These are phyloP conservation scores for Bubo scandiacus DNA, from an alignment of 2,113 vertebrate genomes.

Conservation along the genomic window DNA sequence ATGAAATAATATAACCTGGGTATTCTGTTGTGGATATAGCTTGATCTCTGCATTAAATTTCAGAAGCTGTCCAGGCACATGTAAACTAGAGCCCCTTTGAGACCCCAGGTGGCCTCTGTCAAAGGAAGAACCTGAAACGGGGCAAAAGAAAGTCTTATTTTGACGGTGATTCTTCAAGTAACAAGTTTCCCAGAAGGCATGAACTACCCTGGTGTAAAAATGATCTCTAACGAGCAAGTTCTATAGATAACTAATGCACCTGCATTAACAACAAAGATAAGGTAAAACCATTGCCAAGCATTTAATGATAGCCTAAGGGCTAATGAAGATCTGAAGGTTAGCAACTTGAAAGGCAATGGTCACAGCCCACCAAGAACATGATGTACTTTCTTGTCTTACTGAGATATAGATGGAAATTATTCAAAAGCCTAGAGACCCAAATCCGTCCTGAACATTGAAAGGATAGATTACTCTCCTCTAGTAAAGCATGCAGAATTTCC, in stretches of 20 bases:
- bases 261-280: slow-evolving; percentile 34
- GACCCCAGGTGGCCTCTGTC: not conserved
- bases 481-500: not conserved
- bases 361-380: slow-evolving; percentile 13
- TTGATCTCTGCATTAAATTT: not conserved
- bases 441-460: not conserved
- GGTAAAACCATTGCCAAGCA: slow-evolving; percentile 14
- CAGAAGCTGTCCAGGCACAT: not conserved
- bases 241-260: slow-evolving; percentile 5
- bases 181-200: not conserved
- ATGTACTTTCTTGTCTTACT: not conserved
- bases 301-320: slow-evolving; percentile 38
- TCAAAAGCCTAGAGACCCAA: slow-evolving; percentile 7
- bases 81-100: not conserved
- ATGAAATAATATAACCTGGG: not conserved
- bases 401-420: not conserved
- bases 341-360: slow-evolving; percentile 11
- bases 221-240: not conserved
- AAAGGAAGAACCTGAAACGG: slow-evolving; percentile 4
- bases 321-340: slow-evolving; percentile 35
- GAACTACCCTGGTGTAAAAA: slow-evolving; percentile 6
- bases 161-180: not conserved
- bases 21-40: not conserved
- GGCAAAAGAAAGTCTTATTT: slow-evolving; percentile 1
- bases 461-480: not conserved